phyloP scores from a whole-genome alignment of 2,113 vertebrate genomes.

The Anser cygnoides region DNA sequence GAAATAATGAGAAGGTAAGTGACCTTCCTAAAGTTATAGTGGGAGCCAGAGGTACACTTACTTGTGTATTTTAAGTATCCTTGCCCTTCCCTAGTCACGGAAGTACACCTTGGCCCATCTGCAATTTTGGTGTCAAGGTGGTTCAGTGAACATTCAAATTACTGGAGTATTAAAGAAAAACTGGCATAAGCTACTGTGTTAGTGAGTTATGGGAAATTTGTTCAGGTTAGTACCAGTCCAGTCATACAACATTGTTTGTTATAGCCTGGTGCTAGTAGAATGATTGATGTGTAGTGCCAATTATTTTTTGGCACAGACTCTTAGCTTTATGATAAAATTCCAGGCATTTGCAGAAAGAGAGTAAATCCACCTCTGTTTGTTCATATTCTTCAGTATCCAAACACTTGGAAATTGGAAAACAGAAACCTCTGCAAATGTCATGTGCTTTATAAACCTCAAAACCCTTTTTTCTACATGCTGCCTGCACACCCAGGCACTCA shows the following conservation, averaged over 20 bases:
- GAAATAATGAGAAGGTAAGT: background rate
- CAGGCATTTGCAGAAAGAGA: background rate
- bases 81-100: background rate
- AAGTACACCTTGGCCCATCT: background rate
- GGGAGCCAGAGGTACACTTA: background rate
- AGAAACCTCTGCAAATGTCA: background rate
- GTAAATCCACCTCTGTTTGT: background rate
- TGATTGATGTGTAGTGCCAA: background rate
- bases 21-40: background rate
- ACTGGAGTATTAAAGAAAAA: background rate
- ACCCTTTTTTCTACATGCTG: background rate
- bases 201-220: background rate
- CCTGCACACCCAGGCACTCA: background rate
- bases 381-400: background rate
- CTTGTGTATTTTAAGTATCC: background rate
- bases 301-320: background rate
- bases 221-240: background rate
- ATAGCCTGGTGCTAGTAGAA: background rate
- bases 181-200: background rate
- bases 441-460: background rate
- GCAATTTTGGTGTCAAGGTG: background rate
- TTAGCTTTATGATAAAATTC: background rate
- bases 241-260: background rate
- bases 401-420: background rate
- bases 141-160: background rate